These are phyloP conservation scores for Drosophila leonis DNA, from an alignment of 2,888 invertebrate genomes.

Conservation along the genomic window DNA sequence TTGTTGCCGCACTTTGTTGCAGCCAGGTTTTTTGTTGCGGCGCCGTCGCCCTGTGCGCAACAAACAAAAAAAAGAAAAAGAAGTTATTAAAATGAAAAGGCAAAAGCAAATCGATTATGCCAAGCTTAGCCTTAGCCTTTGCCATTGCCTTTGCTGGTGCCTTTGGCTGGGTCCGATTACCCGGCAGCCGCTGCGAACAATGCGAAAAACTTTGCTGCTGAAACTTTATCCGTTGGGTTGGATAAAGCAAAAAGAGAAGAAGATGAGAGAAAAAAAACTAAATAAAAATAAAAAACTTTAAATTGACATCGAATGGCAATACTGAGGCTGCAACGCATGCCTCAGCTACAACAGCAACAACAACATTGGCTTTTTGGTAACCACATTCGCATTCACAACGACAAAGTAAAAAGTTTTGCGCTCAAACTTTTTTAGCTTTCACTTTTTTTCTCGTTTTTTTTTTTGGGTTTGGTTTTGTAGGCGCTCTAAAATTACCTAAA, in stretches of 20 bases:
- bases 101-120: slow-evolving; percentile 75
- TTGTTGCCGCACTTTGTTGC: slow-evolving; percentile 71
- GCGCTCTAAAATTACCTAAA: slow-evolving; percentile 35
- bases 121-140: slow-evolving; percentile 49
- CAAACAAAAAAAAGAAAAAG: slow-evolving; percentile 10
- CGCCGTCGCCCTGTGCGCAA: slow-evolving; percentile 13
- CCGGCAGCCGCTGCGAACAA: slow-evolving; percentile 36
- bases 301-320: slow-evolving; percentile 78
- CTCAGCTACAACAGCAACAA: slow-evolving; percentile 20
- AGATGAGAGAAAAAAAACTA: slow-evolving; percentile 11
- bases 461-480: slow-evolving; percentile 1
- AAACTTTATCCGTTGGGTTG: slow-evolving; percentile 60
- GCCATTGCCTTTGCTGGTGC: slow-evolving; percentile 11
- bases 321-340: slow-evolving; percentile 53
- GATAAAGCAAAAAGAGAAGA: not conserved
- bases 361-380: slow-evolving; percentile 9
- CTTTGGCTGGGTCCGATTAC: slow-evolving; percentile 13
- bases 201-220: slow-evolving; percentile 47
- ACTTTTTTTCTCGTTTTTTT: not conserved
- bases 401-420: slow-evolving; percentile 72
- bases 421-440: slow-evolving; percentile 28
- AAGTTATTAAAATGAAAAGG: slow-evolving; percentile 77
- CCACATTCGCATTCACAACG: slow-evolving; percentile 60
- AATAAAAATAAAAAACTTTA: slow-evolving; percentile 68
- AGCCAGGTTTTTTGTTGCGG: slow-evolving; percentile 24